Evolutionary conservation across 2,888 invertebrate genomes (phyloP).

Genomic region (Drosophila paracracens): DNA sequence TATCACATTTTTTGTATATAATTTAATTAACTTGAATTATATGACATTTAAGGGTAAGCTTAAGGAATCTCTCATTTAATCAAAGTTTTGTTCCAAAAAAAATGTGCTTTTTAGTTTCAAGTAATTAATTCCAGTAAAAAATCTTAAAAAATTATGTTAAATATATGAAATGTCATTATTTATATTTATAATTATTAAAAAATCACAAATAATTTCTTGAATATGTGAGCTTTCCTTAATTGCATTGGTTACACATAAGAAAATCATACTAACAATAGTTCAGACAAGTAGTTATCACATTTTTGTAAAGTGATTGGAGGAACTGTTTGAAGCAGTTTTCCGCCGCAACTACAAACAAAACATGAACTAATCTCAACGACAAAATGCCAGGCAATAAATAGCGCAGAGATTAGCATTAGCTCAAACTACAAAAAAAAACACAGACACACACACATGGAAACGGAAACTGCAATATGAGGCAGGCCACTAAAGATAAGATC

Average conservation of each 20-base stretch:
- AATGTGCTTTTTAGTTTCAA: too few species aligned
- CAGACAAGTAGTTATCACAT: not conserved
- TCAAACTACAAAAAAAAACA: not conserved
- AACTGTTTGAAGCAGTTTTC: not conserved
- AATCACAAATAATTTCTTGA: not conserved
- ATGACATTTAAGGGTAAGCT: not conserved
- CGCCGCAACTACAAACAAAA: constrained; percentile 11
- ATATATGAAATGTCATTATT: too few species aligned
- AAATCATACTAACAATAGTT: not conserved
- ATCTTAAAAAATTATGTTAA: not conserved
- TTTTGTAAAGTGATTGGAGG: not conserved
- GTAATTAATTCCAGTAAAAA: not conserved
- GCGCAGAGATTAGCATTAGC: constrained; percentile 31
- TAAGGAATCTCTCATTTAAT: not conserved
- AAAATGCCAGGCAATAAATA: constrained; percentile 7
- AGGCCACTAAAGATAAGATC: constrained; percentile 70
- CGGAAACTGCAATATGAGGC: constrained; percentile 61
- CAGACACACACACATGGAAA: constrained; percentile 8
- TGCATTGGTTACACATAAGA: not conserved
- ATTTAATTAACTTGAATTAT: not conserved
- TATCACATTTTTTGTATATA: not conserved
- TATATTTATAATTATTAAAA: too few species aligned
- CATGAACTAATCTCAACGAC: constrained; percentile 15
- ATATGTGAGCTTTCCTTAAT: not conserved
- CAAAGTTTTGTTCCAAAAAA: too few species aligned